A percentile compares a stretch with the other conserved stretches of the same genome.
Conservation (phyloP, 2,888 invertebrate genomes). For the Nomada lathburiana region DNA sequence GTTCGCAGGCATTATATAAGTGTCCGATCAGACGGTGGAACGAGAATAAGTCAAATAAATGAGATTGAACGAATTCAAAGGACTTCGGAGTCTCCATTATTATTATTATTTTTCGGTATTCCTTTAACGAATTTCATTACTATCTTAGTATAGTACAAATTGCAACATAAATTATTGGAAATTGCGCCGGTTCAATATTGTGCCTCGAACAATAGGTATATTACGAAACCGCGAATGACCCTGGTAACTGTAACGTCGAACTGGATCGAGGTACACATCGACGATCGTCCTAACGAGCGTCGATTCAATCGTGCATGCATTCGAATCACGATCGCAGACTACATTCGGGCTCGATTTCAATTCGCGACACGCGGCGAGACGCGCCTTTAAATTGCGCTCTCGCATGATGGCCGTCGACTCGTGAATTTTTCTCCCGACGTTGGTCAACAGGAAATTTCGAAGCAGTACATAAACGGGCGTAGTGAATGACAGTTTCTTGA, state of each 20-base stretch:
- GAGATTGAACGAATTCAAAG: too few relatives aligned
- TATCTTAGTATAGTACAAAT: too few relatives aligned
- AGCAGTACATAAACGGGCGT: neutral
- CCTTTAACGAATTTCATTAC: too few relatives aligned
- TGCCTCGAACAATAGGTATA: neutral
- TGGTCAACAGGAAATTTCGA: slow-evolving; percentile 36
- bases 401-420: neutral
- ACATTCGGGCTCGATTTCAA: slow-evolving; percentile 12
- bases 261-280: neutral
- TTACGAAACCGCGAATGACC: neutral
- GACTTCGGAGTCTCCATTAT: too few relatives aligned
- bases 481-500: too few relatives aligned
- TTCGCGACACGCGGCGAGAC: slow-evolving; percentile 29
- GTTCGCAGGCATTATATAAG: too few relatives aligned
- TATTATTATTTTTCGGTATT: too few relatives aligned
- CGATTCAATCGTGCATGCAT: neutral
- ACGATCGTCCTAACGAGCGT: neutral
- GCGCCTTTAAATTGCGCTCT: neutral
- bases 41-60: too few relatives aligned
- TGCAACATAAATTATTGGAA: too few relatives aligned
- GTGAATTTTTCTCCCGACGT: slow-evolving; percentile 14
- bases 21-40: too few relatives aligned
- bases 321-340: slow-evolving; percentile 27
- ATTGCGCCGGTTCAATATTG: neutral
- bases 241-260: slow-evolving; percentile 1